Percentiles rank a stretch among this genome's conserved stretches.
phyloP scores from a whole-genome alignment of 2,113 vertebrate genomes.

The Campylomormyrus tamandua region DNA sequence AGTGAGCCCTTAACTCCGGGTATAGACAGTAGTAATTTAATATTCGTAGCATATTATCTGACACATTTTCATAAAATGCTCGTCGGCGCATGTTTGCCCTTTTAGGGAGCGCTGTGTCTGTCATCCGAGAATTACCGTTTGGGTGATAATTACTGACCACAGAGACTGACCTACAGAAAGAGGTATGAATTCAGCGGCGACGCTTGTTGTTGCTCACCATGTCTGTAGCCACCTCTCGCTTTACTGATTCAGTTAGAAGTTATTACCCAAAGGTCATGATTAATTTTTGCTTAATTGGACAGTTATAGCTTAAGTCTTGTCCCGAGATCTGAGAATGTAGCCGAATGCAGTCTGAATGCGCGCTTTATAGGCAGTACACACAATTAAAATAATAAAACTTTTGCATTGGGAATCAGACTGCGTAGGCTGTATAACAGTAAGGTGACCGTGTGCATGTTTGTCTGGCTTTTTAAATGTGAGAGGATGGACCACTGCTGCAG shows the following conservation, averaged over 20 bases:
- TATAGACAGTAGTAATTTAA: not conserved
- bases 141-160: not conserved
- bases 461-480: not conserved
- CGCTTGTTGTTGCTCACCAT: not conserved
- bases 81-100: not conserved
- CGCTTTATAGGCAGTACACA: not conserved
- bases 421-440: not conserved
- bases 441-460: not conserved
- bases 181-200: not conserved
- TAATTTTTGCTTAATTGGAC: not conserved
- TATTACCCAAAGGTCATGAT: not conserved
- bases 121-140: not conserved
- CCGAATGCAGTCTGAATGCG: not conserved
- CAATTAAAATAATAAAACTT: not conserved
- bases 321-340: not conserved
- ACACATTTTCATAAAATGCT: not conserved
- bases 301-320: not conserved
- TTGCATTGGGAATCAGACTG: not conserved
- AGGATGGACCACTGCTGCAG: not conserved
- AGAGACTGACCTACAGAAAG: not conserved
- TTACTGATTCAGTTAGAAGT: not conserved
- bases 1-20: not conserved
- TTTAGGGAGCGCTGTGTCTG: not conserved
- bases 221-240: not conserved
- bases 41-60: not conserved